Conservation (phyloP, 1,140 invertebrate genomes). For the Zaprionus kolodkinae region DNA sequence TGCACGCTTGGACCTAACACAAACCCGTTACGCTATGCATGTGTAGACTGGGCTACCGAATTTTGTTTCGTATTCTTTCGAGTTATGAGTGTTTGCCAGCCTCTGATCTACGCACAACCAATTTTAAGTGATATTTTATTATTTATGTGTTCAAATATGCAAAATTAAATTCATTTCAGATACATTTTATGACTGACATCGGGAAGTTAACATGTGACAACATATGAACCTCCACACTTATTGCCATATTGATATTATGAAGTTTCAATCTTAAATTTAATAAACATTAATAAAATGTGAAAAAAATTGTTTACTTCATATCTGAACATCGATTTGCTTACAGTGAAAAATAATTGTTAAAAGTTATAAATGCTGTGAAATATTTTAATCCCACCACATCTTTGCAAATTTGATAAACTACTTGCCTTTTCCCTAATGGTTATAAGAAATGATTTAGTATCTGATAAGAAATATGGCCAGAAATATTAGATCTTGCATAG, state of each 20-base stretch:
- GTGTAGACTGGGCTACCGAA: too few species aligned
- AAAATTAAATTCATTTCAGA: constrained; percentile 30
- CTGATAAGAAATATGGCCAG: neutral
- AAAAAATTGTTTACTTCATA: neutral
- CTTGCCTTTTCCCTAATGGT: too few species aligned
- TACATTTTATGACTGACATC: constrained; percentile 18
- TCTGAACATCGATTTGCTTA: neutral
- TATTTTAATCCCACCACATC: too few species aligned
- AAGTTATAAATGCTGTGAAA: neutral
- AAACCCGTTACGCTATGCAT: too few species aligned
- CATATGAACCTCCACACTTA: constrained; percentile 1
- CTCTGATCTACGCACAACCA: too few species aligned
- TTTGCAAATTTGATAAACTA: too few species aligned
- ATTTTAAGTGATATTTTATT: neutral
- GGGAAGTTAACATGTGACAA: constrained; percentile 27
- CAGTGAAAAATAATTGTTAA: neutral
- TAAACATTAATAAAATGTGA: constrained; percentile 18
- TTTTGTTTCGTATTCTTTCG: too few species aligned
- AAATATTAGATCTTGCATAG: neutral
- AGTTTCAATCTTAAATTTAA: constrained; percentile 3
- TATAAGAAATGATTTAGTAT: too few species aligned
- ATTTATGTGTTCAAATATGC: too few species aligned
- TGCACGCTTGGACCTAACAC: too few species aligned
- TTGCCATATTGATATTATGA: constrained; percentile 26
- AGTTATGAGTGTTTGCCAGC: too few species aligned